A percentile compares a stretch with the other conserved stretches of the same genome.
Conservation (phyloP, 1,140 invertebrate genomes). For the Penaeus japonicus region DNA sequence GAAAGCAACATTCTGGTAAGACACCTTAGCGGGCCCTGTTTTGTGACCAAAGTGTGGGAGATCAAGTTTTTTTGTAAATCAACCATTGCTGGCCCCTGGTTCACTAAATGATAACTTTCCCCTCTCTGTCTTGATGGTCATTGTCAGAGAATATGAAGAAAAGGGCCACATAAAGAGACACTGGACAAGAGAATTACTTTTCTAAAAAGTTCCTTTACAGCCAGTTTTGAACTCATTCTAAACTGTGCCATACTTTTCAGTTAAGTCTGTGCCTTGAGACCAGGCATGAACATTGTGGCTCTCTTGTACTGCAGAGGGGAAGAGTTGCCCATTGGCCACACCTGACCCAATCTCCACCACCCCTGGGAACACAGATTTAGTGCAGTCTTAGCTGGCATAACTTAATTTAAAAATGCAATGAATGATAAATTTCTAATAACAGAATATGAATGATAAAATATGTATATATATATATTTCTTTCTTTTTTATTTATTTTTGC, state of each 20-base stretch:
- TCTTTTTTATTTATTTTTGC: too few relatives aligned
- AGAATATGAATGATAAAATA: too few relatives aligned
- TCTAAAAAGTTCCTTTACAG: slow-evolving; percentile 23
- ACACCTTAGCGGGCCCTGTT: slow-evolving; percentile 34
- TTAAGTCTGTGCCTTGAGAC: slow-evolving; percentile 41
- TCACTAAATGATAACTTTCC: slow-evolving; percentile 56
- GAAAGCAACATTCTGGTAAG: slow-evolving; percentile 36
- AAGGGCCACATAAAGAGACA: slow-evolving; percentile 53
- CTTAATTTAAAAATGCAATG: too few relatives aligned
- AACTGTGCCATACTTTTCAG: slow-evolving; percentile 53
- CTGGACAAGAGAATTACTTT: slow-evolving; percentile 48
- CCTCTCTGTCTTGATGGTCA: slow-evolving; percentile 57
- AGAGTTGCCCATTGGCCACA: slow-evolving; percentile 54
- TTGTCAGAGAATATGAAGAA: slow-evolving; percentile 35
- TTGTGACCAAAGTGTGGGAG: slow-evolving; percentile 20
- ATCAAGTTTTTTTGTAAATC: slow-evolving; percentile 32
- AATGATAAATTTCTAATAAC: too few relatives aligned
- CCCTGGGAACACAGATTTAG: slow-evolving; percentile 26
- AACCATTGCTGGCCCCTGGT: slow-evolving; percentile 60
- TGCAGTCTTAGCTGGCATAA: slow-evolving; percentile 11
- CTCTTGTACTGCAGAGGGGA: slow-evolving; percentile 56
- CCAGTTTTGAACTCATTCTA: slow-evolving; percentile 44
- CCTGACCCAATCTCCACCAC: slow-evolving; percentile 50
- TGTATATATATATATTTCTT: too few relatives aligned
- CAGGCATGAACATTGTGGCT: slow-evolving; percentile 52